Evolutionary conservation across 2,888 invertebrate genomes (phyloP).

Genomic region (Lasius fuliginosus): DNA sequence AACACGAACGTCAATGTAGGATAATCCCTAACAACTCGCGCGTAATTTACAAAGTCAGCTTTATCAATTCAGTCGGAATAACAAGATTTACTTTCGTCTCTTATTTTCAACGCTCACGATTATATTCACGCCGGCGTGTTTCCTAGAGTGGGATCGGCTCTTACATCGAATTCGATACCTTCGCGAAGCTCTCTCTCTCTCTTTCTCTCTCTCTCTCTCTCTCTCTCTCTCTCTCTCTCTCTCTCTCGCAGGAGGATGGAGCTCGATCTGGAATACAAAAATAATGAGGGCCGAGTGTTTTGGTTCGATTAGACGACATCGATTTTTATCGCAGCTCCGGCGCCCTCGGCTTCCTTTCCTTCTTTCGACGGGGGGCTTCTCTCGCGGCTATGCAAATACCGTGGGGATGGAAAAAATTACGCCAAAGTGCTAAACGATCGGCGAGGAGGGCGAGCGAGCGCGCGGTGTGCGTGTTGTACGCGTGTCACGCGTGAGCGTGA

Average conservation of each 20-base stretch:
- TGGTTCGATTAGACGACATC: conserved; percentile 82
- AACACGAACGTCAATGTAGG: not conserved
- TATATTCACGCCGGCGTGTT: conserved; percentile 12
- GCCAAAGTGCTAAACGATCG: conserved; percentile 86
- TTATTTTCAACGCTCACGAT: conserved; percentile 26
- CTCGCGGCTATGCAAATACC: conserved; percentile 84
- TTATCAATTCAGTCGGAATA: not conserved
- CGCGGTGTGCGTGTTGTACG: conserved; percentile 66
- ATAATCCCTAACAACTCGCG: not conserved
- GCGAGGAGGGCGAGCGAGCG: conserved; percentile 75
- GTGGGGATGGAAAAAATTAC: conserved; percentile 84
- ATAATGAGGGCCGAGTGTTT: conserved; percentile 82
- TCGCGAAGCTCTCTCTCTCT: conserved; percentile 1
- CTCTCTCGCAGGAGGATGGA: conserved; percentile 25
- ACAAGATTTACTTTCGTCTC: not conserved
- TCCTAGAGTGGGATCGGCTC: conserved; percentile 36
- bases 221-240: conserved; percentile 7
- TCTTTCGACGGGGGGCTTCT: conserved; percentile 60
- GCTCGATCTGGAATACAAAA: conserved; percentile 73
- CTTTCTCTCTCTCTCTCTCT: too few relatives aligned
- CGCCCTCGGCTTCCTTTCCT: conserved; percentile 57
- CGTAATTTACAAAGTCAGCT: not conserved
- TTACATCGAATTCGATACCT: conserved; percentile 40
- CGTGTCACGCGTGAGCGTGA: conserved; percentile 56
- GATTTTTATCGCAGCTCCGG: conserved; percentile 76